Evolutionary conservation across 2,113 vertebrate species (phyloP).

Genomic region (Chinchilla lanigera): DNA sequence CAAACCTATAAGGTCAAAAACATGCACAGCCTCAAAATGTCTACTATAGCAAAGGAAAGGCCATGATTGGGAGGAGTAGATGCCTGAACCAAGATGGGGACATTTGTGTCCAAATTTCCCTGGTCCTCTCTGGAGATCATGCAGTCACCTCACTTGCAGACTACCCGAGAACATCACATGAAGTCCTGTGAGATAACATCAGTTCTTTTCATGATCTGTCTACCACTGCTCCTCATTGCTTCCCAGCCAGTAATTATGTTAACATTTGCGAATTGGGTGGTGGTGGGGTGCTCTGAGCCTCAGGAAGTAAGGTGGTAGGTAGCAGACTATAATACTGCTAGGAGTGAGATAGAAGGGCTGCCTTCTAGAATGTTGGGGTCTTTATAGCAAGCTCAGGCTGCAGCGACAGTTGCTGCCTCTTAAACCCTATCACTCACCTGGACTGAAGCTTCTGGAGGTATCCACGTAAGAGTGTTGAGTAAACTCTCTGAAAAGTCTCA

Average conservation of each 20-base stretch:
- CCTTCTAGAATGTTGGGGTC: not conserved
- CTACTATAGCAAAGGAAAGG: not conserved
- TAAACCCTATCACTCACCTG: not conserved
- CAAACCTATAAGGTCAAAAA: not conserved
- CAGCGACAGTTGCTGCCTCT: not conserved
- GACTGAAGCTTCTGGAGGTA: not conserved
- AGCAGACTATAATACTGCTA: not conserved
- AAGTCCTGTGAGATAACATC: not conserved
- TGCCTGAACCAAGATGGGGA: not conserved
- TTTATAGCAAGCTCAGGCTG: not conserved
- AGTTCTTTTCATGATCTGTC: not conserved
- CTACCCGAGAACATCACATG: not conserved
- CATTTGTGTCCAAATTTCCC: not conserved
- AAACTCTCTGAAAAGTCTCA: not conserved
- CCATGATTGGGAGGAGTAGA: not conserved
- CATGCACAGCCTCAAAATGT: not conserved
- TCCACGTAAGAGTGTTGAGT: not conserved
- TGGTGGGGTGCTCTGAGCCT: not conserved
- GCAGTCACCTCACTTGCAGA: not conserved
- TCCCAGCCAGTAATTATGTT: not conserved
- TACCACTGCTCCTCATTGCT: not conserved
- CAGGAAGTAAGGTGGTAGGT: not conserved
- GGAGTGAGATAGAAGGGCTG: not conserved
- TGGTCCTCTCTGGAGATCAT: not conserved
- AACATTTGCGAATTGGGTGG: not conserved